A percentile compares a stretch with the other conserved stretches of the same genome.
These are phyloP conservation scores for Dicentrarchus labrax DNA, from an alignment of 2,113 vertebrate genomes.

Conservation along the genomic window DNA sequence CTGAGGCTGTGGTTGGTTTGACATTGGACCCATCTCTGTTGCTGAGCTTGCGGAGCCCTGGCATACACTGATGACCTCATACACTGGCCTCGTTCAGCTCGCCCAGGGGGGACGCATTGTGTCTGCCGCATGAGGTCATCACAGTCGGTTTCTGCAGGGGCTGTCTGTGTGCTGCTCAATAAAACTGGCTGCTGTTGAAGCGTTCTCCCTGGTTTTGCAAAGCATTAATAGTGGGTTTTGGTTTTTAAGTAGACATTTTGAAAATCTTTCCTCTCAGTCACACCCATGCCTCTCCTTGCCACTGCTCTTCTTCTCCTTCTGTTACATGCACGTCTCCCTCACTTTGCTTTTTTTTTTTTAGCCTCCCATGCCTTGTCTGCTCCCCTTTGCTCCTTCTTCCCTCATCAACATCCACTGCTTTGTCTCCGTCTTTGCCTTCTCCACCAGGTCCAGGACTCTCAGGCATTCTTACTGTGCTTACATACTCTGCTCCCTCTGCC, in stretches of 20 bases:
- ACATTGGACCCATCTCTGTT: constrained; percentile 44
- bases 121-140: constrained; percentile 75
- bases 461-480: constrained; percentile 43
- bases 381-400: not conserved
- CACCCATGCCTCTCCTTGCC: not conserved
- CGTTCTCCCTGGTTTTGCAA: not conserved
- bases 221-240: not conserved
- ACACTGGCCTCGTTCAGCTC: constrained; percentile 75
- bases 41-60: constrained; percentile 42
- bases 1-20: constrained; percentile 38
- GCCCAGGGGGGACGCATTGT: constrained; percentile 54
- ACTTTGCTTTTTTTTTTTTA: not conserved
- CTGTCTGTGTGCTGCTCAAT: constrained; percentile 24
- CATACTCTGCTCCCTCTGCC: constrained; percentile 41
- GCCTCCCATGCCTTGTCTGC: not conserved
- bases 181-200: not conserved
- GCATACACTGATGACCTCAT: constrained; percentile 75
- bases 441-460: constrained; percentile 17
- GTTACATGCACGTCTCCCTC: not conserved
- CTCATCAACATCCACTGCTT: not conserved
- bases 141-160: constrained; percentile 38
- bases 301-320: not conserved
- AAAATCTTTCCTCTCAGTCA: not conserved
- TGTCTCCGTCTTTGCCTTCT: not conserved
- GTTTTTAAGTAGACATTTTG: not conserved